Conservation (phyloP, 1,140 invertebrate species). For the Eubasilissa regina region DNA sequence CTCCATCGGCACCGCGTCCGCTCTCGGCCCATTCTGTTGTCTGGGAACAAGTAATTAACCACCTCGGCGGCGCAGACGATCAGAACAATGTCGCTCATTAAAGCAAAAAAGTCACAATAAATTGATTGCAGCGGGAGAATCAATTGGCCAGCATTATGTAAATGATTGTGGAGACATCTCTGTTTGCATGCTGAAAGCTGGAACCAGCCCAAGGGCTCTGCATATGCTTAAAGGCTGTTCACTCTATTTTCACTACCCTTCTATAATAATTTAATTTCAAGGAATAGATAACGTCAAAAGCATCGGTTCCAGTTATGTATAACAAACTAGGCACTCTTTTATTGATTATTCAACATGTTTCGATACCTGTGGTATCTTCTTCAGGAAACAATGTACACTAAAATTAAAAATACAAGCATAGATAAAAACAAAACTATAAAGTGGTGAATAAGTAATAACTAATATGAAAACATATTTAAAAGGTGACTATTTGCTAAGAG, state of each 20-base stretch:
- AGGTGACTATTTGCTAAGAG: too few species aligned
- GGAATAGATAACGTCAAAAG: too few species aligned
- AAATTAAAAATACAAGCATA: too few species aligned
- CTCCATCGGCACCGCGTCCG: background rate
- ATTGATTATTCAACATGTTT: too few species aligned
- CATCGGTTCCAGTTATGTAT: too few species aligned
- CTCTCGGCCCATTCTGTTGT: slow-evolving; percentile 26
- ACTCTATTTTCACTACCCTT: background rate
- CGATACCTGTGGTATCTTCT: too few species aligned
- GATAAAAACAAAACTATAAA: too few species aligned
- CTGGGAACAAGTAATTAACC: slow-evolving; percentile 54
- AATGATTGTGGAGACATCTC: slow-evolving; percentile 51
- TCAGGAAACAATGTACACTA: too few species aligned
- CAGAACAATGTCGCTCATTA: slow-evolving; percentile 50
- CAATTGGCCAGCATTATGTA: slow-evolving; percentile 54
- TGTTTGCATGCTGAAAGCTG: slow-evolving; percentile 40
- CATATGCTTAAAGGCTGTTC: background rate
- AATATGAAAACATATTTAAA: too few species aligned
- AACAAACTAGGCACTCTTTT: too few species aligned
- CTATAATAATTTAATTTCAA: too few species aligned
- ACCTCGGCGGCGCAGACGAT: slow-evolving; percentile 36
- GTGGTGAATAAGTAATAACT: too few species aligned
- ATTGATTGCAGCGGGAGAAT: slow-evolving; percentile 40
- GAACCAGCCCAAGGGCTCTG: background rate
- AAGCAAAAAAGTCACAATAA: slow-evolving; percentile 52